Percentiles rank a stretch among this genome's conserved stretches.
Evolutionary conservation across 1,140 invertebrate species (phyloP).

Genomic region (Drosophila melanogaster): Release_6_plus_ISO1_MT NC_004354.4:7225001-7225500

Average conservation of each 20-base stretch:
- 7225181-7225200: neutral
- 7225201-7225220: neutral
- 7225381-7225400: too few relatives aligned
- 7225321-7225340: too few relatives aligned
- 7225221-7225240: neutral
- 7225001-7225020: constrained; percentile 78
- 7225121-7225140: constrained; percentile 35
- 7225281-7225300: neutral
- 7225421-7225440: too few relatives aligned
- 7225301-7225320: too few relatives aligned
- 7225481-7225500: too few relatives aligned
- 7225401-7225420: too few relatives aligned
- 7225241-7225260: neutral
- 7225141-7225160: constrained; percentile 31
- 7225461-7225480: neutral
- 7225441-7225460: too few relatives aligned
- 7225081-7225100: neutral
- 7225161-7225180: constrained; percentile 32
- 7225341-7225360: neutral
- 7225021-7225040: constrained; percentile 35
- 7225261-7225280: neutral
- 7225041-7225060: constrained; percentile 60
- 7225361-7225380: too few relatives aligned
- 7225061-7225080: neutral
- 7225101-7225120: too few relatives aligned